These are phyloP conservation scores for Leucoptera coffeella DNA, from an alignment of 2,888 invertebrate genomes.

Conservation along the genomic window DNA sequence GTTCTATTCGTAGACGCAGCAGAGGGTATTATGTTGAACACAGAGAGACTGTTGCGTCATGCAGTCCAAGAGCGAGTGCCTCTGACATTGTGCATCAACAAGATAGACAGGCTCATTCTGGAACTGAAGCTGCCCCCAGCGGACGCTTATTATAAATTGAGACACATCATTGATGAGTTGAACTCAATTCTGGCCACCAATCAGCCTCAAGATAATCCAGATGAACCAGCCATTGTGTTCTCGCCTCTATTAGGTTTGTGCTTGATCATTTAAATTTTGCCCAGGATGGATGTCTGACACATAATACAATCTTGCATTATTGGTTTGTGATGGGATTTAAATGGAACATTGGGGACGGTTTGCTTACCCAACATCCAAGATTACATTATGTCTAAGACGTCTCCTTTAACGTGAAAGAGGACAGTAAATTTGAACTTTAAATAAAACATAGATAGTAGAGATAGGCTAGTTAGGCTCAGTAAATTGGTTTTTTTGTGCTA, in stretches of 20 bases:
- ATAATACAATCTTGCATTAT: no score
- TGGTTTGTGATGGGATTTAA: no score
- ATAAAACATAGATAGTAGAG: no score
- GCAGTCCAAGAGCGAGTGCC: slow-evolving; percentile 91
- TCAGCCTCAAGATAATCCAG: slow-evolving; percentile 58
- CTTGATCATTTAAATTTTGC: no score
- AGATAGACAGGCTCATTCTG: slow-evolving; percentile 77
- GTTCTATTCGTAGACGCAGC: slow-evolving; percentile 97
- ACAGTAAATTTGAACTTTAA: no score
- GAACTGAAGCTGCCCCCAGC: slow-evolving; percentile 96
- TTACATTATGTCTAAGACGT: no score
- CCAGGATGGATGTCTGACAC: no score
- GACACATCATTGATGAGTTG: slow-evolving; percentile 93
- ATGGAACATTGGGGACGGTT: no score
- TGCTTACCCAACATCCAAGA: no score
- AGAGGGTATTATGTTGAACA: slow-evolving; percentile 98
- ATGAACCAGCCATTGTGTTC: slow-evolving; percentile 57
- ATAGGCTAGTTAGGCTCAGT: no score
- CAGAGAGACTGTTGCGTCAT: slow-evolving; percentile 91
- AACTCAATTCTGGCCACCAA: slow-evolving; percentile 76
- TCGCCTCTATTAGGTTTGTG: slow-evolving; percentile 68
- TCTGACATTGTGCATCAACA: slow-evolving; percentile 94
- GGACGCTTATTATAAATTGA: slow-evolving; percentile 95
- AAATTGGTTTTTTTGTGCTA: no score
- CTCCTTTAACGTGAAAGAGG: no score